Conservation (phyloP, 2,797 vertebrate species). For the Gymnocypris eckloni region DNA sequence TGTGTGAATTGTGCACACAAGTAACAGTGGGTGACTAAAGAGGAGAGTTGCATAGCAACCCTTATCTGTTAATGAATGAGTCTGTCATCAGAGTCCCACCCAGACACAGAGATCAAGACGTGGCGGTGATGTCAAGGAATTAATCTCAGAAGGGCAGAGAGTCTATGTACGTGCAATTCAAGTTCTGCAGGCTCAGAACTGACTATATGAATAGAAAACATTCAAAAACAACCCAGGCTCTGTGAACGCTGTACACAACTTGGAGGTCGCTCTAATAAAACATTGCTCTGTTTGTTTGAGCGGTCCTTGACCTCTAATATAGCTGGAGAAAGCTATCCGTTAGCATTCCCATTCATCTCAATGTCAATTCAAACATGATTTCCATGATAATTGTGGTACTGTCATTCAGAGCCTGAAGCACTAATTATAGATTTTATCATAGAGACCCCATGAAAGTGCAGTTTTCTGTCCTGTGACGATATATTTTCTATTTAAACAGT, state of each 20-base stretch:
- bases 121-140: background rate
- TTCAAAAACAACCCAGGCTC: conserved; percentile 3
- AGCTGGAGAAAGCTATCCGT: background rate
- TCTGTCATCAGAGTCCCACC: conserved; percentile 57
- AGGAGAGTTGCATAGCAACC: conserved; percentile 52
- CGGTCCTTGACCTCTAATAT: background rate
- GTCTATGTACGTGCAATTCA: background rate
- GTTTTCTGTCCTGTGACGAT: background rate
- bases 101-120: conserved; percentile 27
- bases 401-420: background rate
- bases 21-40: background rate
- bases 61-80: conserved; percentile 63
- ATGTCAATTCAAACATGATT: background rate
- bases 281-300: conserved; percentile 8
- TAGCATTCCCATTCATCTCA: background rate
- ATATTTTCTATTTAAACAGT: background rate
- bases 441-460: background rate
- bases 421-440: background rate
- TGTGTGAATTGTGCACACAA: background rate
- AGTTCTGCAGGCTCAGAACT: conserved; percentile 19
- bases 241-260: conserved; percentile 1
- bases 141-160: conserved; percentile 30
- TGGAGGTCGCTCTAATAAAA: background rate
- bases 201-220: background rate
- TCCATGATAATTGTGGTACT: background rate